Conservation (phyloP, 2,113 vertebrate species). For the Strix aluco region DNA sequence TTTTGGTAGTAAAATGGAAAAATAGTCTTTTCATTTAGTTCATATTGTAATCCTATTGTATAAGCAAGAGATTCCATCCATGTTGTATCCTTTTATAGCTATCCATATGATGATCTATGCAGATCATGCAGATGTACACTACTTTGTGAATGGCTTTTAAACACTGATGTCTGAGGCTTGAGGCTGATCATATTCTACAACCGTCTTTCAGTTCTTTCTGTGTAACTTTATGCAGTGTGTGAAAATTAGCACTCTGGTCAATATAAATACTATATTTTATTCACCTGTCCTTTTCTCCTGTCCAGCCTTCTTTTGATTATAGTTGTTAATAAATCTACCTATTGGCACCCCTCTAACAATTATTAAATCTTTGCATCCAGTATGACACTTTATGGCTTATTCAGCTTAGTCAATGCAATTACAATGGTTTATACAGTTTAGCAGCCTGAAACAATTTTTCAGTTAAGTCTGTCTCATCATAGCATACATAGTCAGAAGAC, state of each 20-base stretch:
- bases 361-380: neutral
- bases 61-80: neutral
- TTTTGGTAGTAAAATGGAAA: neutral
- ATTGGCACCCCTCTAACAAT: neutral
- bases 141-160: neutral
- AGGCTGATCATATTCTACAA: neutral
- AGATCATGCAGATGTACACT: neutral
- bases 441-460: neutral
- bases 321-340: neutral
- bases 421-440: neutral
- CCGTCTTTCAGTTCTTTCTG: neutral
- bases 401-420: neutral
- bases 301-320: neutral
- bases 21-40: neutral
- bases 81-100: neutral
- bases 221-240: neutral
- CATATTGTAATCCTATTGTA: neutral
- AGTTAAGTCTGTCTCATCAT: neutral
- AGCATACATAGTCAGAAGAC: neutral
- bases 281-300: neutral
- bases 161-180: neutral
- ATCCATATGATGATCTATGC: neutral
- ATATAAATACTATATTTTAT: neutral
- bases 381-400: neutral
- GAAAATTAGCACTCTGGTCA: neutral